These are phyloP conservation scores for Helicoverpa assulta DNA, from an alignment of 2,888 invertebrate species.

Conservation along the genomic window DNA sequence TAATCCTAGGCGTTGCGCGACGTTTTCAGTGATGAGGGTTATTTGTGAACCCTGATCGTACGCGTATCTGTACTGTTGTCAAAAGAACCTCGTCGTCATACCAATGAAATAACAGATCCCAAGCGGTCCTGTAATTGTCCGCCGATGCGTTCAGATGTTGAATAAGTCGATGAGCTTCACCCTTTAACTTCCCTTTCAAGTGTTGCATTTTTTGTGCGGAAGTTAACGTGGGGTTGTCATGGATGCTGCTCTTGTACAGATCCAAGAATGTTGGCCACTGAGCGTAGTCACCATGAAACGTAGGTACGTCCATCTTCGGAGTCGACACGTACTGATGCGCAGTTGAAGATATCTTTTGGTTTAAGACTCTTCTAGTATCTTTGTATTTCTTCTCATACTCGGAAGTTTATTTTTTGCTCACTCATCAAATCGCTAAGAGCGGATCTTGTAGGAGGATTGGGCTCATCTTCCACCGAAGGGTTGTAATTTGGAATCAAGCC, in stretches of 20 bases:
- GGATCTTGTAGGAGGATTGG: too few relatives aligned
- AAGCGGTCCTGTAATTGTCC: constrained; percentile 36
- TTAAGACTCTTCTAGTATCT: constrained; percentile 30
- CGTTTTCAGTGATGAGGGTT: constrained; percentile 8
- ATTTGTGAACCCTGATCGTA: constrained; percentile 8
- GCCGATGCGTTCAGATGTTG: constrained; percentile 45
- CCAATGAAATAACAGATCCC: constrained; percentile 3
- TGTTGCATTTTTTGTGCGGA: constrained; percentile 50
- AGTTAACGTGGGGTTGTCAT: constrained; percentile 26
- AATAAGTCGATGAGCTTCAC: constrained; percentile 44
- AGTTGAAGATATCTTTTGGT: constrained; percentile 3
- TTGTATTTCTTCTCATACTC: too few relatives aligned
- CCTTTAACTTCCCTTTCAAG: constrained; percentile 43
- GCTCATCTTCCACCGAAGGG: background rate
- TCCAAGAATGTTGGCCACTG: constrained; percentile 44
- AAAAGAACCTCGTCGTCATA: constrained; percentile 7
- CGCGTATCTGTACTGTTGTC: constrained; percentile 5
- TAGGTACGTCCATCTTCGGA: constrained; percentile 20
- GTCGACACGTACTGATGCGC: constrained; percentile 2
- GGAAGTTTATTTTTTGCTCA: too few relatives aligned
- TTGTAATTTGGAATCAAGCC: constrained; percentile 3
- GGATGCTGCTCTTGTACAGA: constrained; percentile 2
- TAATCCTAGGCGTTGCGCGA: constrained; percentile 6
- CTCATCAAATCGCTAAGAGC: too few relatives aligned
- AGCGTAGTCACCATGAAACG: constrained; percentile 15